Evolutionary conservation across 2,797 vertebrate genomes (phyloP).

Genomic region (Kryptopterus vitreolus): DNA sequence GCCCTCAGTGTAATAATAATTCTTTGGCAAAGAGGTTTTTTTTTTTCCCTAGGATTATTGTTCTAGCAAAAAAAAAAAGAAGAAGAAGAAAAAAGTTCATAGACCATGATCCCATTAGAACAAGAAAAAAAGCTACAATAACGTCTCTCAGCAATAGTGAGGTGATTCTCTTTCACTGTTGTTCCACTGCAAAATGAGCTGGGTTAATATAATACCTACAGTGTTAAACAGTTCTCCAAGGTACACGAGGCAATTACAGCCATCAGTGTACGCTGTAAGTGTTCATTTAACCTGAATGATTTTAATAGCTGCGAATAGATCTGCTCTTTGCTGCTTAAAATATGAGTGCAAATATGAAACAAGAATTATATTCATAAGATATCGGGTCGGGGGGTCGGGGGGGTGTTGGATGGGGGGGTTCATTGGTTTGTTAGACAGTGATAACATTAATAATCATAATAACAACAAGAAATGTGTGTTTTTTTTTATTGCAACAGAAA

Average conservation of each 20-base stretch:
- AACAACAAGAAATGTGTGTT: too few species aligned
- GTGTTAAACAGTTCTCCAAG: slow-evolving; percentile 40
- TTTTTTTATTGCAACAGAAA: too few species aligned
- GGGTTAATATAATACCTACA: slow-evolving; percentile 28
- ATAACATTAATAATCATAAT: background rate
- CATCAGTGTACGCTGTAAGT: slow-evolving; percentile 35
- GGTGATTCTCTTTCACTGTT: slow-evolving; percentile 22
- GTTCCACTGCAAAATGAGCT: slow-evolving; percentile 12
- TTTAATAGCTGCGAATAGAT: slow-evolving; percentile 33
- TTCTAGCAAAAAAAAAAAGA: background rate
- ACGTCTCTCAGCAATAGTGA: slow-evolving; percentile 25
- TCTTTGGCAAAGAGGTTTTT: slow-evolving; percentile 23
- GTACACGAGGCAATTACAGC: slow-evolving; percentile 33
- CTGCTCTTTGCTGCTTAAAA: background rate
- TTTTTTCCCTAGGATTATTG: slow-evolving; percentile 48
- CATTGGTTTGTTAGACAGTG: background rate
- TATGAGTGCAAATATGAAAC: background rate
- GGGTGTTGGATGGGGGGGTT: too few species aligned
- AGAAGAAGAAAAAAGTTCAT: background rate
- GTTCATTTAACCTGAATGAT: slow-evolving; percentile 38
- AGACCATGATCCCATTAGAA: slow-evolving; percentile 35
- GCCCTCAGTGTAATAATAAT: slow-evolving; percentile 41
- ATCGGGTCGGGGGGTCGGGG: too few species aligned
- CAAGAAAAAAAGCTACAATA: slow-evolving; percentile 20
- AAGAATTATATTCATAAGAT: background rate